phyloP scores from a whole-genome alignment of 2,797 vertebrate genomes.

The Helicolenus hilgendorfi region DNA sequence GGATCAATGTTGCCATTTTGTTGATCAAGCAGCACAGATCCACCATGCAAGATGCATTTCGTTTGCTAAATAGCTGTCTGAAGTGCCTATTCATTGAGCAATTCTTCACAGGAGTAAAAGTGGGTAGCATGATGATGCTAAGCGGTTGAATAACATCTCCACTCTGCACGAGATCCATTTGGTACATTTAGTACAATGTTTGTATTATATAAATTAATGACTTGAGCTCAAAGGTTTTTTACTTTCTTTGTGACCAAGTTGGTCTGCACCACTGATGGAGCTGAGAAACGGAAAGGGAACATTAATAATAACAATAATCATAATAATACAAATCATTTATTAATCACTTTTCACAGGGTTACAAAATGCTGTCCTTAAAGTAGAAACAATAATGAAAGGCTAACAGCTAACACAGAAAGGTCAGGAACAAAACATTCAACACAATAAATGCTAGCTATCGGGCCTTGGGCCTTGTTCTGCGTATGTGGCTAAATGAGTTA shows the following conservation, averaged over 20 bases:
- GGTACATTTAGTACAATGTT: constrained; percentile 77
- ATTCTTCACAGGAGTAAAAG: constrained; percentile 86
- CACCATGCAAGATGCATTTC: constrained; percentile 88
- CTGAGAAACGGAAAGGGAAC: not conserved
- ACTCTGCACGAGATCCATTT: constrained; percentile 71
- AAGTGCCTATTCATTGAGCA: constrained; percentile 84
- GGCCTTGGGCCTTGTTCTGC: not conserved
- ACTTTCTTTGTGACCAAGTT: not conserved
- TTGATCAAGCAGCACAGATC: constrained; percentile 79
- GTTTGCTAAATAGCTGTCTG: constrained; percentile 79
- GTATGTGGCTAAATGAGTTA: not conserved
- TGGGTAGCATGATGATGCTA: constrained; percentile 72
- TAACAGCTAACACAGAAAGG: not conserved
- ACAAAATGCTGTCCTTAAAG: not conserved
- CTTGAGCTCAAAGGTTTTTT: constrained; percentile 8
- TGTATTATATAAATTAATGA: constrained; percentile 63
- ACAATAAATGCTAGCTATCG: not conserved
- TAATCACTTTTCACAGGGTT: not conserved
- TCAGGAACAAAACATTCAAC: not conserved
- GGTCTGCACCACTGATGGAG: not conserved
- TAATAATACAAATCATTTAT: not conserved
- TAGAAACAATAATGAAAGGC: not conserved
- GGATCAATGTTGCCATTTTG: constrained; percentile 88
- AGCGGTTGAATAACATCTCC: constrained; percentile 73
- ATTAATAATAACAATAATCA: not conserved